These are phyloP conservation scores for Dicrurus megarhynchus DNA, from an alignment of 2,113 vertebrate genomes.

Conservation along the genomic window DNA sequence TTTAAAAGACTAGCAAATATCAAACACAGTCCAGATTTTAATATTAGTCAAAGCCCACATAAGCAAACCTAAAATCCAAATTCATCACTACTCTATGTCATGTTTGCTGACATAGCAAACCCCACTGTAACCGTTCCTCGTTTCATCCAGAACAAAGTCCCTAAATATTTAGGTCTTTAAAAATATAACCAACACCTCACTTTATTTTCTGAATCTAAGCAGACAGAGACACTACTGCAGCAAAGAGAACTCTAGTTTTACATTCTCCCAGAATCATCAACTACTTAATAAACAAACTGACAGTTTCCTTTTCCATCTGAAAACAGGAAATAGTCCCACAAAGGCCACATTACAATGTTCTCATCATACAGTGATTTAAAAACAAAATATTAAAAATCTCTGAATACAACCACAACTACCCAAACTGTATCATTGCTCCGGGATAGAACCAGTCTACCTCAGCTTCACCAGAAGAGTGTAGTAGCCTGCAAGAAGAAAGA, in stretches of 20 bases:
- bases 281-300: background rate
- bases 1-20: background rate
- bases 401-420: background rate
- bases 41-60: background rate
- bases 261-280: background rate
- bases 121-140: background rate
- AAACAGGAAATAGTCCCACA: background rate
- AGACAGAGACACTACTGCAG: background rate
- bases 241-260: background rate
- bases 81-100: background rate
- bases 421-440: background rate
- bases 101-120: background rate
- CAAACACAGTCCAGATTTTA: background rate
- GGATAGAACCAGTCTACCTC: background rate
- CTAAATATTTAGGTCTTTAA: background rate
- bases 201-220: background rate
- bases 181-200: fast-evolving
- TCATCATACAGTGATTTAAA: background rate
- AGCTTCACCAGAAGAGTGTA: background rate
- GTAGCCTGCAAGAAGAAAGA: background rate
- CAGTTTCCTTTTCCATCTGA: background rate
- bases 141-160: background rate
- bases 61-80: background rate
- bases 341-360: background rate
- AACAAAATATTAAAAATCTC: background rate